Percentiles rank a stretch among this genome's conserved stretches.
These are phyloP conservation scores for Clamator glandarius DNA, from an alignment of 2,797 vertebrate species.

Conservation along the genomic window DNA sequence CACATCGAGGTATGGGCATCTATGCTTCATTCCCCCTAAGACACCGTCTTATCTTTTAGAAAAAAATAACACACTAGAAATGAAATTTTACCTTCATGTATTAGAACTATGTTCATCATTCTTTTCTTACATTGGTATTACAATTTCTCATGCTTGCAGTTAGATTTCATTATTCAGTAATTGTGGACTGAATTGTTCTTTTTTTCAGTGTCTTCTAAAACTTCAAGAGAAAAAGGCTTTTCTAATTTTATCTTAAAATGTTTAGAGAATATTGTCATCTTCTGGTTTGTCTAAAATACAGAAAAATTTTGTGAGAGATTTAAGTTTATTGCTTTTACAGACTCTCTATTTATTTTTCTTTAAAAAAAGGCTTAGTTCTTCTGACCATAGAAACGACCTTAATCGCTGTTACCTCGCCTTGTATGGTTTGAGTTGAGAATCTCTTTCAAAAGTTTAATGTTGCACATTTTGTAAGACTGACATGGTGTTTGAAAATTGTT, in stretches of 20 bases:
- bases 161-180: background rate
- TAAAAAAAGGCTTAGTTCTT: background rate
- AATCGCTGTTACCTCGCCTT: background rate
- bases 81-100: background rate
- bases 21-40: background rate
- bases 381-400: background rate
- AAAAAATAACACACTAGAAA: background rate
- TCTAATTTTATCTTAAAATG: background rate
- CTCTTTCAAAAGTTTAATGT: background rate
- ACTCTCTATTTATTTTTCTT: background rate
- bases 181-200: background rate
- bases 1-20: background rate
- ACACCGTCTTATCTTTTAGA: background rate
- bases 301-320: background rate
- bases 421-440: background rate
- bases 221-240: background rate
- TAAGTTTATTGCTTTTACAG: background rate
- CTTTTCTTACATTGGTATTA: background rate
- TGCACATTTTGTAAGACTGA: background rate
- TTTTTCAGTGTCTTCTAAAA: background rate
- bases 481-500: background rate
- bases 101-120: background rate
- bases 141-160: background rate
- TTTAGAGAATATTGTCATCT: background rate
- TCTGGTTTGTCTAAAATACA: background rate